These are phyloP conservation scores for Euphydryas editha DNA, from an alignment of 2,888 invertebrate genomes.

Conservation along the genomic window DNA sequence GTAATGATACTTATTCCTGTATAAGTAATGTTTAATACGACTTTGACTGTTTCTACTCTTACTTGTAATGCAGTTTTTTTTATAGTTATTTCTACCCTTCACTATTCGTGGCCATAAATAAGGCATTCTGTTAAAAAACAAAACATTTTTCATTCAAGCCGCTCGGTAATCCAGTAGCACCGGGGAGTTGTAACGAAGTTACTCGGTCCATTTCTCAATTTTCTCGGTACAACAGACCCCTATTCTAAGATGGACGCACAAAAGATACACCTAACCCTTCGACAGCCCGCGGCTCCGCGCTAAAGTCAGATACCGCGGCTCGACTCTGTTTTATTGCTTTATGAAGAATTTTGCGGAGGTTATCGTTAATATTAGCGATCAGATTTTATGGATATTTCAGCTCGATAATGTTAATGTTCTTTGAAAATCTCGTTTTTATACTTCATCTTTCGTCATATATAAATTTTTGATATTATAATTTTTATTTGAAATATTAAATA, in stretches of 20 bases:
- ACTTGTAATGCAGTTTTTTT: not conserved
- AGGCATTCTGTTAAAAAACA: slow-evolving; percentile 53
- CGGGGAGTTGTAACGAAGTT: slow-evolving; percentile 78
- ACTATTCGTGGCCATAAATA: slow-evolving; percentile 33
- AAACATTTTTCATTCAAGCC: slow-evolving; percentile 75
- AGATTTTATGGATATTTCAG: slow-evolving; percentile 36
- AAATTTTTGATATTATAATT: not conserved
- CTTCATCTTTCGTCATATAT: not conserved
- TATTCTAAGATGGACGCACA: slow-evolving; percentile 71
- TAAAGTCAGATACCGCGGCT: slow-evolving; percentile 59
- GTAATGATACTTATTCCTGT: too few species aligned
- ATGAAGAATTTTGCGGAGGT: slow-evolving; percentile 47
- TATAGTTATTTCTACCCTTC: slow-evolving; percentile 7
- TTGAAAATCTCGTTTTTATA: not conserved
- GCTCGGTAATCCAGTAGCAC: slow-evolving; percentile 64
- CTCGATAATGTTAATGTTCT: slow-evolving; percentile 22
- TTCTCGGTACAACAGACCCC: slow-evolving; percentile 65
- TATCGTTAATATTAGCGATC: slow-evolving; percentile 36
- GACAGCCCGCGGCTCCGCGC: slow-evolving; percentile 62
- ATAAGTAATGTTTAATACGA: not conserved
- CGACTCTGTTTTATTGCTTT: slow-evolving; percentile 72
- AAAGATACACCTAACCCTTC: slow-evolving; percentile 71
- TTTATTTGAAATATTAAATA: not conserved
- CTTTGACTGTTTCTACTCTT: not conserved
- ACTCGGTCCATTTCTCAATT: slow-evolving; percentile 84